Base-by-base conservation (phyloP, 1,140 invertebrate species). In the Orius insidiosus region DNA sequence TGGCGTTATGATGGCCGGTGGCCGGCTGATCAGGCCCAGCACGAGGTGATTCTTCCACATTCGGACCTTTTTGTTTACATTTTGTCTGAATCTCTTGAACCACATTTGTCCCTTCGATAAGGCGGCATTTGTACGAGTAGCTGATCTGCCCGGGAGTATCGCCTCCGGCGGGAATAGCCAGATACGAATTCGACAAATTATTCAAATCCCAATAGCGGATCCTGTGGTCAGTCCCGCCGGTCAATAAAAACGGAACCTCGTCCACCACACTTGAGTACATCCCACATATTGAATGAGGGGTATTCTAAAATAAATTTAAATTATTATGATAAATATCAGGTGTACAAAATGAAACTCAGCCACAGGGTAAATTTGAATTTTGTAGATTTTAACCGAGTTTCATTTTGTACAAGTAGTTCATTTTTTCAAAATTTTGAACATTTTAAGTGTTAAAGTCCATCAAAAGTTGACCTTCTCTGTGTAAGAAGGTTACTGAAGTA, bases 211-310 rank as follows among this genome's bases (percentile, higher is more conserved):
- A 96, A 62, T 79, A 90, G 14, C 92, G 67, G 4, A 95, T 64
- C 47, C 86, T 71, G 70, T 86, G 86, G 63, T 96, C 93, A 0
- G 86, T 85, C 1, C 93, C 90, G 15, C 80, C 88, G 0, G 89
- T 85, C 11, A 96, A 57, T 11, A 94, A 60, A 55, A 82, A 85
- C 2, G 74, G 72, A 2, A 66, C 64, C 3, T 76, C 67, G 52
- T 81, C 71, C 31, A 78, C 68, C 32, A 70, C 67, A 36, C 77
- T 71, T 13, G 76, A 68, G 46, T 76, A 68, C 62, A 86, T 72
- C 0, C 78, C 76, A 56, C 77, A 78, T 0, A 81, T 71, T 15
- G 70, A 74, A 52, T 80, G 70, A 31, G 65, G 66, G 18, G 66
- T n/a, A 37, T 66, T 60, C 64, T 70, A 54, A 47, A 14, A 40